phyloP scores from a whole-genome alignment of 2,113 vertebrate genomes.

The Bos taurus region DNA sequence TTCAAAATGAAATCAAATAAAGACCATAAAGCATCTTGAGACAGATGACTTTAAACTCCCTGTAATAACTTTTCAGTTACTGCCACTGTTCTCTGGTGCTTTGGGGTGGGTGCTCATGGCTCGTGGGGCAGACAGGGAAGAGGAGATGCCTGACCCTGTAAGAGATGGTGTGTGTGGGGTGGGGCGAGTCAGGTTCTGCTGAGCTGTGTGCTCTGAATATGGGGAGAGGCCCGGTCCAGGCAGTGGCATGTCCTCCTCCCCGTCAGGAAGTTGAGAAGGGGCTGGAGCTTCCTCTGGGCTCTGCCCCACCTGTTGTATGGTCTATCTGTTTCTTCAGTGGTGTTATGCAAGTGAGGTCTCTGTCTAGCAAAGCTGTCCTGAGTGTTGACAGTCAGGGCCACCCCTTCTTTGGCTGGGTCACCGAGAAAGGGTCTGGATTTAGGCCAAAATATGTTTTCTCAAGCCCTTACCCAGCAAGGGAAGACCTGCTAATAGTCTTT shows the following conservation, averaged over 20 bases:
- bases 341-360: neutral
- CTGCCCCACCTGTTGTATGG: fast-evolving
- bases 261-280: neutral
- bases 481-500: neutral
- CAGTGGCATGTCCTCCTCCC: neutral
- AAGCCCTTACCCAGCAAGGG: neutral
- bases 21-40: neutral
- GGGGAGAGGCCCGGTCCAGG: too few relatives aligned
- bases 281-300: neutral
- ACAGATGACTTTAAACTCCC: neutral
- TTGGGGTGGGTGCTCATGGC: neutral
- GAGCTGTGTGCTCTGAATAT: fast-evolving
- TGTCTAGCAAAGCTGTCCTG: neutral
- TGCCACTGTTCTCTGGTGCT: neutral
- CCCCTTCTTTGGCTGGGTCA: neutral
- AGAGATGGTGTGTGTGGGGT: neutral
- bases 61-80: neutral
- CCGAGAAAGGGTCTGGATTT: neutral
- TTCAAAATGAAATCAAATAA: neutral
- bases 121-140: neutral
- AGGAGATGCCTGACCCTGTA: neutral
- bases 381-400: neutral
- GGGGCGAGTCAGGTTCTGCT: neutral
- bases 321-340: neutral
- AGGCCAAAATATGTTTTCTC: neutral